Base-by-base conservation (phyloP, 2,113 vertebrate genomes). In the Tragelaphus buxtoni region DNA sequence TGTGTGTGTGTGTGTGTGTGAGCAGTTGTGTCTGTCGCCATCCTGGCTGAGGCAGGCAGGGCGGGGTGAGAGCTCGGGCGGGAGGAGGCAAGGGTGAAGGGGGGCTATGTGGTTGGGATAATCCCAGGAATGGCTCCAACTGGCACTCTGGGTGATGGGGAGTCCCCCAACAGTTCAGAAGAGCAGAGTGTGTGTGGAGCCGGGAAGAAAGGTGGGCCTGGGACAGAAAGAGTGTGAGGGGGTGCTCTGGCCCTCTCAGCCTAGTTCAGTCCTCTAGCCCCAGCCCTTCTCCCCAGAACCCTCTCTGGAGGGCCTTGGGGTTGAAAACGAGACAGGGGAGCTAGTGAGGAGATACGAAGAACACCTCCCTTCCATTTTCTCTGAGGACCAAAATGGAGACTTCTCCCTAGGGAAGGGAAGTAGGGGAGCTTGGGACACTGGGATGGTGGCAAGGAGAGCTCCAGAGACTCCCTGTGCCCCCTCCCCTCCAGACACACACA, bases 11-110 rank as follows among this genome's bases (percentile, higher is more conserved):
- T 79, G 81, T 32, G 10, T 39, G 72, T 96, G 97, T 93, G 95
- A 90, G 90, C 82, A 92, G 91, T 94, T 94, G 96, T 95, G 97
- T 97, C 97, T 98, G 97, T 97, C 89, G 76, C 97, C 97, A 97
- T 95, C 96, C 97, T 96, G 94, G 96, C 97, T 96, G 84, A 97
- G 95, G 95, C 89, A n/a, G 88, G 93, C 96, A 95, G 77, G 93
- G 82, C 3, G 49, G 58, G 96, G 97, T 87, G 53, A 96, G 85
- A 30, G 55, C 90, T 79, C 77, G 82, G 93, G 96, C 9, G 72
- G 94, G 94, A 96, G 92, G 74, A 93, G 90, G 65, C 81, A 24
- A 80, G 89, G 89, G 63, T 47, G 81, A 26, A 90, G 93, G 81
- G 93, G 94, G 79, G 86, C 24, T 45, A n/a, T 60, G 85, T 30